Percentiles rank a stretch among this genome's conserved stretches.
Evolutionary conservation across 2,113 vertebrate species (phyloP).

Genomic region (Etheostoma cragini): DNA sequence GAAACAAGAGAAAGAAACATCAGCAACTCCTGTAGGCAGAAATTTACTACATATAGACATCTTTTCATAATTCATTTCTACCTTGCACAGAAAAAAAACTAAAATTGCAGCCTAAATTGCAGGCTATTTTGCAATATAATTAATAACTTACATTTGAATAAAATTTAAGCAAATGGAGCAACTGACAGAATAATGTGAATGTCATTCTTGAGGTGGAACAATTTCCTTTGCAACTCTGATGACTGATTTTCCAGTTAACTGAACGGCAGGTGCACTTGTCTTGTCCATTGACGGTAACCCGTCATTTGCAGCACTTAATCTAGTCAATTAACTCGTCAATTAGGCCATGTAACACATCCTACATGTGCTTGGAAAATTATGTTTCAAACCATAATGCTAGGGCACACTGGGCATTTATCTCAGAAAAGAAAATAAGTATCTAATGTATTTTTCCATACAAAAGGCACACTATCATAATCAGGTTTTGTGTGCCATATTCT

Average conservation of each 20-base stretch:
- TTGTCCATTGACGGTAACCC: conserved; percentile 69
- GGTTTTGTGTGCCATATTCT: neutral
- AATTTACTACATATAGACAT: conserved; percentile 31
- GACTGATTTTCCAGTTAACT: conserved; percentile 68
- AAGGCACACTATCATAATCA: neutral
- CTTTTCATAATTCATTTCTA: conserved; percentile 35
- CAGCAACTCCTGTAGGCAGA: conserved; percentile 41
- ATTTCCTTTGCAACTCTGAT: conserved; percentile 60
- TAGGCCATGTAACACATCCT: conserved; percentile 64
- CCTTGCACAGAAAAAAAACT: neutral
- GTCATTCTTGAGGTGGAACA: conserved; percentile 57
- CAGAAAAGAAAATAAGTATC: neutral
- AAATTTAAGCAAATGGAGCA: conserved; percentile 77
- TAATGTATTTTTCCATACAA: neutral
- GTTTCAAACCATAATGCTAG: conserved; percentile 19
- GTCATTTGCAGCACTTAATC: conserved; percentile 78
- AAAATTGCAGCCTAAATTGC: conserved; percentile 29
- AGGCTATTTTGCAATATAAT: conserved; percentile 65
- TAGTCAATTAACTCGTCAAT: conserved; percentile 76
- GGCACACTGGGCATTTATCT: conserved; percentile 16
- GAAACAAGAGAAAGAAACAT: conserved; percentile 59
- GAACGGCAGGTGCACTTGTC: conserved; percentile 56
- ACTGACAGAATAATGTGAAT: conserved; percentile 61
- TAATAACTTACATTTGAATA: conserved; percentile 68
- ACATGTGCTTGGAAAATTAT: conserved; percentile 56